Percentiles rank a stretch among this genome's conserved stretches.
Evolutionary conservation across 1,140 invertebrate genomes (phyloP).

Genomic region (Heliothis subflexa): DNA sequence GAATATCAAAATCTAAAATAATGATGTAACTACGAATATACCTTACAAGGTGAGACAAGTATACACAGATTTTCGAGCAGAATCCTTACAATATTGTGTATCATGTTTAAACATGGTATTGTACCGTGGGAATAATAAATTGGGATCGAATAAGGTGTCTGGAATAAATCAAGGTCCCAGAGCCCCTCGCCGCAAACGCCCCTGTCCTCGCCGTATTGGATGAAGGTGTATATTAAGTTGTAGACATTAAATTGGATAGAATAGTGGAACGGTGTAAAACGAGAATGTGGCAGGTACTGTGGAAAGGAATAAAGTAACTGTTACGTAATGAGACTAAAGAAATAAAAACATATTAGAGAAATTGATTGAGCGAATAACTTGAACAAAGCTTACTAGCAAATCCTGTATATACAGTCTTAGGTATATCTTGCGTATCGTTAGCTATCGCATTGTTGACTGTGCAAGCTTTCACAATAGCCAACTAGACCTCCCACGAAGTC

Average conservation of each 20-base stretch:
- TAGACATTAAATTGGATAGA: background rate
- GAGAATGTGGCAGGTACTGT: too few species aligned
- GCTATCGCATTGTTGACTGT: background rate
- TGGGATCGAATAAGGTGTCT: conserved; percentile 48
- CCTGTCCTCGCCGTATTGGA: background rate
- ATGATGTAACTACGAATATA: background rate
- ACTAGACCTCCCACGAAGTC: background rate
- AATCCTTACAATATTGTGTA: conserved; percentile 10
- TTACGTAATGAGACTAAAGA: too few species aligned
- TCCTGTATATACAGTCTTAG: background rate
- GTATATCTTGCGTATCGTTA: background rate
- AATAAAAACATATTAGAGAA: too few species aligned
- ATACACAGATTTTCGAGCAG: conserved; percentile 2
- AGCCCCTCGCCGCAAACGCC: conserved; percentile 31
- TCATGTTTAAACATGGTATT: conserved; percentile 26
- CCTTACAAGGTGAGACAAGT: conserved; percentile 1
- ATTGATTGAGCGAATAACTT: too few species aligned
- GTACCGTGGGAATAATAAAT: conserved; percentile 36
- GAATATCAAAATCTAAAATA: background rate
- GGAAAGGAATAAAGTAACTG: background rate
- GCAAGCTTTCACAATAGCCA: background rate
- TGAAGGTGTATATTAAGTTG: conserved; percentile 28
- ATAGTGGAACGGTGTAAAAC: too few species aligned
- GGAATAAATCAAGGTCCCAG: conserved; percentile 50
- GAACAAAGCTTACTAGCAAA: too few species aligned